Conservation (phyloP, 2,888 invertebrate genomes). For the Helicoverpa assulta region DNA sequence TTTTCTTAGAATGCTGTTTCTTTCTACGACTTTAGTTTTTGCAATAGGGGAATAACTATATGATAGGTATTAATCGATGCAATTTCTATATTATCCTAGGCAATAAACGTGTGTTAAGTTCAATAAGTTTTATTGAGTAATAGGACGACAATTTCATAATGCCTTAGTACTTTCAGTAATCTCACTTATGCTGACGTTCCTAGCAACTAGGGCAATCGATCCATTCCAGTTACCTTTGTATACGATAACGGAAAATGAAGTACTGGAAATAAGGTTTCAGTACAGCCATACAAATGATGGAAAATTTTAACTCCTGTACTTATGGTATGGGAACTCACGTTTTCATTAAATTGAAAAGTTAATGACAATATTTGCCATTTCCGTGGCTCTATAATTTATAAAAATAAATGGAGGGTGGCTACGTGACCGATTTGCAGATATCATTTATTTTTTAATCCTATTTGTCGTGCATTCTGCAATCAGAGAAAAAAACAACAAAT, state of each 20-base stretch:
- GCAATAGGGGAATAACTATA: neutral
- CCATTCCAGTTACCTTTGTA: constrained; percentile 1
- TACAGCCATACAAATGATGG: constrained; percentile 33
- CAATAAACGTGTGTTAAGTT: too few relatives aligned
- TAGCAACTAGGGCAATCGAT: constrained; percentile 42
- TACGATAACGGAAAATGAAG: constrained; percentile 22
- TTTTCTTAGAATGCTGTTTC: neutral
- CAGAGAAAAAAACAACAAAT: neutral
- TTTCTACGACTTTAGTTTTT: neutral
- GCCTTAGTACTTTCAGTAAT: neutral
- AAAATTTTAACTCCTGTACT: constrained; percentile 13
- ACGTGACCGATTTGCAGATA: too few relatives aligned
- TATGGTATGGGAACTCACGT: neutral
- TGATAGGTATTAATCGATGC: neutral
- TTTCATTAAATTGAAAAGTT: neutral
- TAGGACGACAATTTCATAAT: neutral
- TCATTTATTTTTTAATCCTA: too few relatives aligned
- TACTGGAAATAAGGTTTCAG: constrained; percentile 19
- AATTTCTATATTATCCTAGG: too few relatives aligned
- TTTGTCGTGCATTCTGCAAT: too few relatives aligned
- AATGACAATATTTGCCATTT: neutral
- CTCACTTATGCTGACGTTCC: constrained; percentile 11
- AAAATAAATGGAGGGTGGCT: neutral
- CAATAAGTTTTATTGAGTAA: too few relatives aligned
- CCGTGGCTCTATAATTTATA: neutral